Evolutionary conservation across 2,888 invertebrate genomes (phyloP).

Genomic region (Tetanocera ferruginea): DNA sequence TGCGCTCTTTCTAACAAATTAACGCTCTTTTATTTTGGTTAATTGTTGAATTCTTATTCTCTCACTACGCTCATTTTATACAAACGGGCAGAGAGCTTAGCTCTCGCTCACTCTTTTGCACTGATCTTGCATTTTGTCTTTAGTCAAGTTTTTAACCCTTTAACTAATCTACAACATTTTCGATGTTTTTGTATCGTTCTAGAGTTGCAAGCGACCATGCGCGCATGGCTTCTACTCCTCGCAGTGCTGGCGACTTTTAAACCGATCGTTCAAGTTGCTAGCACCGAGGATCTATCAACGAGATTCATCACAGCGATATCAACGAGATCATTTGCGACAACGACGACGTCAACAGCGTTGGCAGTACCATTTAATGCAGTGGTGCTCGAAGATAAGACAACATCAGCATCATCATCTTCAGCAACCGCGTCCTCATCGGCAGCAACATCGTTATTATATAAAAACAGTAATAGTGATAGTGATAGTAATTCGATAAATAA

Average conservation of each 20-base stretch:
- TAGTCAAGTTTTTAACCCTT: slow-evolving; percentile 57
- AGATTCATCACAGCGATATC: slow-evolving; percentile 64
- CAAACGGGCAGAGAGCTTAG: not conserved
- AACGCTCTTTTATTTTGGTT: not conserved
- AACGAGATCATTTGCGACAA: slow-evolving; percentile 51
- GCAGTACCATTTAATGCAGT: slow-evolving; percentile 55
- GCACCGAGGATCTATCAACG: slow-evolving; percentile 69
- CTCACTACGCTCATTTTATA: not conserved
- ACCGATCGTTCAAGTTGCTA: slow-evolving; percentile 70
- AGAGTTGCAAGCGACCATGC: slow-evolving; percentile 72
- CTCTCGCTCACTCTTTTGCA: slow-evolving; percentile 13
- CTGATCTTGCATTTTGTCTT: not conserved
- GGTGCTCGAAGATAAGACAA: slow-evolving; percentile 49
- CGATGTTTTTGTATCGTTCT: slow-evolving; percentile 66
- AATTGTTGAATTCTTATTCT: not conserved
- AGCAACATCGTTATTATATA: slow-evolving; percentile 20
- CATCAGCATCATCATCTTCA: slow-evolving; percentile 30
- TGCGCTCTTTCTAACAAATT: not conserved
- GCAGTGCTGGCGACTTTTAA: slow-evolving; percentile 71
- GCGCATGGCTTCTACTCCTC: slow-evolving; percentile 71
- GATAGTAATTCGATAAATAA: slow-evolving; percentile 49
- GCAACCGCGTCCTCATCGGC: not conserved
- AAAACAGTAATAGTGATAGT: slow-evolving; percentile 43
- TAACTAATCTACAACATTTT: slow-evolving; percentile 60
- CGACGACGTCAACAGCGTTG: slow-evolving; percentile 49